phyloP scores from a whole-genome alignment of 2,113 vertebrate species.

The Felis chaus region DNA sequence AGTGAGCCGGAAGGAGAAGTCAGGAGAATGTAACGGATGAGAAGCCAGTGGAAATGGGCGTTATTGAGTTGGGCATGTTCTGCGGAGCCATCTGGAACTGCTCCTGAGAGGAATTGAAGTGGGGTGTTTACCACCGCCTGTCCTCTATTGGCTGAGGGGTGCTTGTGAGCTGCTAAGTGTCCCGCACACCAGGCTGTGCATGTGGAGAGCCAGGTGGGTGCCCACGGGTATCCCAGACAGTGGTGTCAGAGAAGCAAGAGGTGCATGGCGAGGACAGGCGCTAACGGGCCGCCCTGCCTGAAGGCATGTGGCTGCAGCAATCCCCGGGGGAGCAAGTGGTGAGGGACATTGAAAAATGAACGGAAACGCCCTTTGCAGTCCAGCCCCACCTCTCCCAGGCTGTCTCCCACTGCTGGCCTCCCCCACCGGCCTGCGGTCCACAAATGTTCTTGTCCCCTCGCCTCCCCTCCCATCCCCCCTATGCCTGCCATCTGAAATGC shows the following conservation, averaged over 20 bases:
- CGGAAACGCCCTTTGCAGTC: not conserved
- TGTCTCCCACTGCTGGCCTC: not conserved
- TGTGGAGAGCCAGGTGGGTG: not conserved
- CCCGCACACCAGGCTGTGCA: not conserved
- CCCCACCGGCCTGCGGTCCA: not conserved
- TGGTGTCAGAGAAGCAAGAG: not conserved
- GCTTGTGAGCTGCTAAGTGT: not conserved
- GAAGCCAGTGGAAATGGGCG: no score
- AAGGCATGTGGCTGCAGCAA: not conserved
- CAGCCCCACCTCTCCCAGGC: not conserved
- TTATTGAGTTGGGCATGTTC: no score
- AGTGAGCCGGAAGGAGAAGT: not conserved
- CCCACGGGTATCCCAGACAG: not conserved
- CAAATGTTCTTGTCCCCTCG: fast-evolving
- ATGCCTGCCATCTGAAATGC: not conserved
- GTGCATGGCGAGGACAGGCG: not conserved
- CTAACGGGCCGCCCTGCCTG: fast-evolving
- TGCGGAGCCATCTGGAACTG: not conserved
- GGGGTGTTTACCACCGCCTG: not conserved
- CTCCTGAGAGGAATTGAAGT: not conserved
- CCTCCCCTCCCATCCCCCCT: no score
- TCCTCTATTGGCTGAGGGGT: not conserved
- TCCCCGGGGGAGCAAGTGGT: not conserved
- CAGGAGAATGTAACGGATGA: no score
- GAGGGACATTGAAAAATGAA: not conserved